Conservation (phyloP, 2,888 invertebrate genomes). For the Holacanthella duospinosa region DNA sequence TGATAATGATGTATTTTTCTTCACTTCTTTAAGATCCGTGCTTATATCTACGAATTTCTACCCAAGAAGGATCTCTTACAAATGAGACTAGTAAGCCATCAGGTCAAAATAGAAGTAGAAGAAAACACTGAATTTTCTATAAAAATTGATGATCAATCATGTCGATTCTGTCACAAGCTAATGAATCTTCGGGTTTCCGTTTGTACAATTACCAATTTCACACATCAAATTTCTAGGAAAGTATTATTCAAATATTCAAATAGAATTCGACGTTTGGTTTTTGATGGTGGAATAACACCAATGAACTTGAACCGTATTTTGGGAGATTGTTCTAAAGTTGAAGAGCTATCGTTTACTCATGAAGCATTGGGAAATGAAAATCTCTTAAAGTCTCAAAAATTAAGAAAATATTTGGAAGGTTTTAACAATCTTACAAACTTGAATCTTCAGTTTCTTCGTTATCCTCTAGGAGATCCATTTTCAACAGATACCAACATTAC, state of each 20-base stretch:
- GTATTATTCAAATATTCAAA: slow-evolving; percentile 16
- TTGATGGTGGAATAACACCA: slow-evolving; percentile 24
- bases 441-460: slow-evolving; percentile 28
- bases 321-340: slow-evolving; percentile 17
- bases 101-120: slow-evolving; percentile 26
- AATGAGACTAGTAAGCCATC: slow-evolving; percentile 18
- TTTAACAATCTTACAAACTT: slow-evolving; percentile 18
- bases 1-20: background rate
- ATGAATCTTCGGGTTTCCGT: slow-evolving; percentile 19
- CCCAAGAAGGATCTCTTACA: slow-evolving; percentile 15
- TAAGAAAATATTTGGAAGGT: slow-evolving; percentile 11
- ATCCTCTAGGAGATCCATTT: slow-evolving; percentile 27
- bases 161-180: slow-evolving; percentile 18
- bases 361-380: slow-evolving; percentile 25
- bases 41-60: slow-evolving; percentile 19
- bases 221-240: slow-evolving; percentile 8
- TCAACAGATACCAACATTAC: slow-evolving; percentile 20
- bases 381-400: slow-evolving; percentile 12
- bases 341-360: slow-evolving; percentile 27
- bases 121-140: slow-evolving; percentile 26
- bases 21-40: slow-evolving; percentile 29
- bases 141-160: slow-evolving; percentile 23
- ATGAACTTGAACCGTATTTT: slow-evolving; percentile 24
- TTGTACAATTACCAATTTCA: slow-evolving; percentile 21
- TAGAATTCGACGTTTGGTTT: slow-evolving; percentile 23